Evolutionary conservation across 30 jellyfish, hydroid and myxozoan species (phyloP).

Genomic region (Aurelia sp.): DNA sequence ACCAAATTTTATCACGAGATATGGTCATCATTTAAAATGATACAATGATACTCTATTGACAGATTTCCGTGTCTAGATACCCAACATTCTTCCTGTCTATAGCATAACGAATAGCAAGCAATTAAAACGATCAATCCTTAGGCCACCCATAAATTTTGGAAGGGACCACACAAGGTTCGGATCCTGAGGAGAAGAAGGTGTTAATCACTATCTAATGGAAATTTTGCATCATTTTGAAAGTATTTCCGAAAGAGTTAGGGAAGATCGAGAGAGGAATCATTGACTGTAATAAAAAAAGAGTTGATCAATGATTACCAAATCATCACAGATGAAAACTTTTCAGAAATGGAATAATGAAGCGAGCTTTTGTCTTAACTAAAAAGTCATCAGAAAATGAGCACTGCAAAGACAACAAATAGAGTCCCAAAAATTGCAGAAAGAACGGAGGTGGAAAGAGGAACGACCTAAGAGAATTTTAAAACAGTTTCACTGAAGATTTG

Average conservation of each 20-base stretch:
- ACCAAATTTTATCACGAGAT: slow-evolving; percentile 9
- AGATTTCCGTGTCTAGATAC: slow-evolving; percentile 4
- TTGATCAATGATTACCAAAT: too few relatives aligned
- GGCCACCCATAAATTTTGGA: slow-evolving; percentile 7
- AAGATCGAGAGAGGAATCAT: too few relatives aligned
- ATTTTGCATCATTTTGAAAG: not conserved
- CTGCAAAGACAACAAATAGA: too few relatives aligned
- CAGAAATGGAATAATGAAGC: too few relatives aligned
- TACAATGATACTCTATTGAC: not conserved
- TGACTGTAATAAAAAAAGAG: too few relatives aligned
- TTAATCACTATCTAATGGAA: not conserved
- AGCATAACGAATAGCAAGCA: not conserved
- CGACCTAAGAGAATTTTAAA: too few relatives aligned
- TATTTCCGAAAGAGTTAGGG: not conserved
- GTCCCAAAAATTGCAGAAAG: too few relatives aligned
- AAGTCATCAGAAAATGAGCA: too few relatives aligned
- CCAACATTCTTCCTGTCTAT: not conserved
- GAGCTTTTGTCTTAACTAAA: too few relatives aligned
- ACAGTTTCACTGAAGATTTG: too few relatives aligned
- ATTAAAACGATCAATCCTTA: not conserved
- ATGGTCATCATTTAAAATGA: not conserved
- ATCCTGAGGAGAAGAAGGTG: not conserved
- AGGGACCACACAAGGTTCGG: not conserved
- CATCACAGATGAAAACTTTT: too few relatives aligned
- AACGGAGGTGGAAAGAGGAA: too few relatives aligned